phyloP scores from a whole-genome alignment of 2,888 invertebrate genomes.

The Cephus pygmeus region DNA sequence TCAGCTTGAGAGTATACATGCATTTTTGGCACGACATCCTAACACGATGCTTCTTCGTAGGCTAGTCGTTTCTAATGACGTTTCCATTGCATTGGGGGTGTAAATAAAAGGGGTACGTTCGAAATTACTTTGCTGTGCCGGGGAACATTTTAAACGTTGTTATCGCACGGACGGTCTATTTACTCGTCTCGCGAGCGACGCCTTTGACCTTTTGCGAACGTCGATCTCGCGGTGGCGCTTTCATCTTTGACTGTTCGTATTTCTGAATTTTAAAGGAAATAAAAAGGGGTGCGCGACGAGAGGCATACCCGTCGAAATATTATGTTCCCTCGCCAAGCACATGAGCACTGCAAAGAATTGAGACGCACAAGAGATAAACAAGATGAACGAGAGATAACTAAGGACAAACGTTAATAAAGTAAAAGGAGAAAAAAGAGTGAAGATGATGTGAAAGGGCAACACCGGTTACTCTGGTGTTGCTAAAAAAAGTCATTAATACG shows the following conservation, averaged over 20 bases:
- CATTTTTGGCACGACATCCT: constrained; percentile 49
- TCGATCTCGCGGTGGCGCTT: neutral
- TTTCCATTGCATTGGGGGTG: constrained; percentile 58
- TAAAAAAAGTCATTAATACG: neutral
- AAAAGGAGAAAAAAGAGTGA: neutral
- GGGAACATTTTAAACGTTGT: constrained; percentile 33
- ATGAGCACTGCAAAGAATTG: constrained; percentile 38
- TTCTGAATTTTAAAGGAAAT: neutral
- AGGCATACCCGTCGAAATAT: neutral
- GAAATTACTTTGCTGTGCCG: constrained; percentile 48
- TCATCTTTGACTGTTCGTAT: neutral
- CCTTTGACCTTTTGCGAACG: neutral
- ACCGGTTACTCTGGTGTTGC: neutral
- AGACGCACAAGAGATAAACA: constrained; percentile 18
- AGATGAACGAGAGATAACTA: constrained; percentile 15
- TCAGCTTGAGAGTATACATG: constrained; percentile 40
- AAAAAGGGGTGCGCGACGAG: neutral
- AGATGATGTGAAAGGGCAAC: neutral
- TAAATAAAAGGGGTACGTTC: constrained; percentile 24
- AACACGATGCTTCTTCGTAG: constrained; percentile 54
- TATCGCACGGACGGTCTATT: neutral
- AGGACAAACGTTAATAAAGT: constrained; percentile 14
- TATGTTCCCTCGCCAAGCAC: neutral
- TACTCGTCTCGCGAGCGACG: neutral
- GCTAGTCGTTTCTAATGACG: constrained; percentile 54